Conservation (phyloP, 2,797 vertebrate species). For the Myioborus melanocephalus region DNA sequence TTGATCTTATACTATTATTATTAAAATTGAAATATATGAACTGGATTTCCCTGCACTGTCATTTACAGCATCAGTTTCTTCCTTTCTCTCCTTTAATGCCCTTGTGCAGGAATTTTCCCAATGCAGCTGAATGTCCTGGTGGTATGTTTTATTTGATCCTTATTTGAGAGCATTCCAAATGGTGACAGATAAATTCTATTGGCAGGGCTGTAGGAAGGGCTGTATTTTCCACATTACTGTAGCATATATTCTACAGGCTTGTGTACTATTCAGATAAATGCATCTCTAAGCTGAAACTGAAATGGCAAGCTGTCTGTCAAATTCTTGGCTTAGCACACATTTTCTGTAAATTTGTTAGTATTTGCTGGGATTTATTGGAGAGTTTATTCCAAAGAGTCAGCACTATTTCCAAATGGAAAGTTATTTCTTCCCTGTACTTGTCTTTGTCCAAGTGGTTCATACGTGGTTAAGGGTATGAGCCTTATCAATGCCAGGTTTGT, state of each 20-base stretch:
- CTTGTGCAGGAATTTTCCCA: neutral
- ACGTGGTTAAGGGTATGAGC: neutral
- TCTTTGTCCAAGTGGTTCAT: neutral
- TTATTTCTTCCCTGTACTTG: neutral
- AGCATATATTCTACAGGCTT: slow-evolving; percentile 24
- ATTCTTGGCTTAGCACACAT: slow-evolving; percentile 12
- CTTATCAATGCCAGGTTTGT: neutral
- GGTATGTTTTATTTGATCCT: slow-evolving; percentile 1
- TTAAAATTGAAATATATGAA: neutral
- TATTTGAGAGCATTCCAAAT: slow-evolving; percentile 22
- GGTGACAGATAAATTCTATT: neutral
- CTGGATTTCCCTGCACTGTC: neutral
- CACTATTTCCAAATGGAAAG: slow-evolving; percentile 8
- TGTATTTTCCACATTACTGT: neutral
- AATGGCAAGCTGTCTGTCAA: slow-evolving; percentile 27
- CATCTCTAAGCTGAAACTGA: slow-evolving; percentile 13
- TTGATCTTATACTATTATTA: neutral
- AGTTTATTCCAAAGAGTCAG: slow-evolving; percentile 41
- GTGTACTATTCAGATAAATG: slow-evolving; percentile 37
- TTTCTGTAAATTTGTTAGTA: slow-evolving; percentile 37
- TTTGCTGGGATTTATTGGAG: slow-evolving; percentile 44
- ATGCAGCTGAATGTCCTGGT: neutral
- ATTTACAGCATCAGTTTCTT: neutral
- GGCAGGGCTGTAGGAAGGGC: neutral
- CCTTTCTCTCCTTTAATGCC: neutral